phyloP scores from a whole-genome alignment of 2,797 vertebrate species.

The Tachyglossus aculeatus region DNA sequence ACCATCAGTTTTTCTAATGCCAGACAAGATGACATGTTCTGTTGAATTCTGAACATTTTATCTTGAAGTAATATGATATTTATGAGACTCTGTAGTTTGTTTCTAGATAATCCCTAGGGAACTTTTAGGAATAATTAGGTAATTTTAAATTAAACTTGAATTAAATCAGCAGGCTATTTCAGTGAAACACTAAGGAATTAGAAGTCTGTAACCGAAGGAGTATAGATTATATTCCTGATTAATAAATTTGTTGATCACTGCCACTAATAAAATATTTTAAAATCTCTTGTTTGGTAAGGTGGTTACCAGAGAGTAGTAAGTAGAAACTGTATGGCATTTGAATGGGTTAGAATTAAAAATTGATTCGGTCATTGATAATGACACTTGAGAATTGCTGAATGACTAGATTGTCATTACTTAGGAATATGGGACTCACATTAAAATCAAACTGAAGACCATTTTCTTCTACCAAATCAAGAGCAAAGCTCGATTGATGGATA shows the following conservation, averaged over 20 bases:
- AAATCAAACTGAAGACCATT: conserved; percentile 22
- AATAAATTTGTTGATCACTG: background rate
- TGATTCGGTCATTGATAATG: conserved; percentile 28
- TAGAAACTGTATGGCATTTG: conserved; percentile 26
- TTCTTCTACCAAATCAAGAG: background rate
- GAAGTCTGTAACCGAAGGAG: background rate
- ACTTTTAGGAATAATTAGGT: conserved; percentile 47
- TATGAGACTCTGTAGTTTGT: conserved; percentile 47
- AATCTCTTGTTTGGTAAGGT: background rate
- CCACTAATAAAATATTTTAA: background rate
- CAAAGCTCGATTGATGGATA: background rate
- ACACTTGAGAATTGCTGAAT: conserved; percentile 25
- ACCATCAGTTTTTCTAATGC: conserved; percentile 5
- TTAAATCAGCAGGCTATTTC: conserved; percentile 30
- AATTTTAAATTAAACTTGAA: conserved; percentile 55
- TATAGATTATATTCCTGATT: background rate
- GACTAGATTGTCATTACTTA: conserved; percentile 31
- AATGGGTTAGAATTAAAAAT: conserved; percentile 29
- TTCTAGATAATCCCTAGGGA: conserved; percentile 39
- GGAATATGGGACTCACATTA: background rate
- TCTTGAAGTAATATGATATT: conserved; percentile 61
- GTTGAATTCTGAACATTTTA: conserved; percentile 40
- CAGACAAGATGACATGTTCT: background rate
- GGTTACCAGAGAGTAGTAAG: conserved; percentile 1
- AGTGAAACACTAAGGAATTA: conserved; percentile 13